Conservation (phyloP, 2,113 vertebrate genomes). For the Nannospalax galili region DNA sequence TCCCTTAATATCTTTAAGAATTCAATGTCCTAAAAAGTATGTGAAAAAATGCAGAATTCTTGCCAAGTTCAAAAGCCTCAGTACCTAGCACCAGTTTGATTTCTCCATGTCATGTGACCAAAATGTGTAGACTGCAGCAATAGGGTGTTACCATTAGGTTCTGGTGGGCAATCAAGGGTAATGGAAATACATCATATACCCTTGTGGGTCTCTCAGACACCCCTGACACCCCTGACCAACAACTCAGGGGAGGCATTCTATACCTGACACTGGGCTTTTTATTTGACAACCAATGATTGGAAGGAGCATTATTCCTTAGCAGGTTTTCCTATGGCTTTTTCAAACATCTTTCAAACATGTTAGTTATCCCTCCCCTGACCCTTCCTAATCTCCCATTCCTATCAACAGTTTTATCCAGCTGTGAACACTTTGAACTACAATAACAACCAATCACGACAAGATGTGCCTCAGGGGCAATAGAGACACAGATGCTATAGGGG, state of each 20-base stretch:
- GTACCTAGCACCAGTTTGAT: not conserved
- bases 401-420: too few species aligned
- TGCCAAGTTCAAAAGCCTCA: constrained; percentile 3
- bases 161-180: not conserved
- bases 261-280: not conserved
- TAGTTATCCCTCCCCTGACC: not conserved
- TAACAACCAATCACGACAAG: too few species aligned
- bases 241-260: not conserved
- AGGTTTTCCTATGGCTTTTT: not conserved
- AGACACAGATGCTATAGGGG: too few species aligned
- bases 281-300: too few species aligned
- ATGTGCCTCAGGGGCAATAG: too few species aligned
- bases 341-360: not conserved
- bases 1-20: not conserved
- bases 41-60: not conserved
- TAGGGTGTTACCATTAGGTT: not conserved
- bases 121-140: not conserved
- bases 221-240: not conserved
- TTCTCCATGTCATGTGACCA: not conserved
- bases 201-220: not conserved
- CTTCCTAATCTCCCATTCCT: not conserved
- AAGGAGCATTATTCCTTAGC: not conserved
- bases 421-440: too few species aligned
- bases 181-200: not conserved
- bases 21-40: not conserved